Evolutionary conservation across 2,113 vertebrate genomes (phyloP).

Genomic region (Sapayoa aenigma): DNA sequence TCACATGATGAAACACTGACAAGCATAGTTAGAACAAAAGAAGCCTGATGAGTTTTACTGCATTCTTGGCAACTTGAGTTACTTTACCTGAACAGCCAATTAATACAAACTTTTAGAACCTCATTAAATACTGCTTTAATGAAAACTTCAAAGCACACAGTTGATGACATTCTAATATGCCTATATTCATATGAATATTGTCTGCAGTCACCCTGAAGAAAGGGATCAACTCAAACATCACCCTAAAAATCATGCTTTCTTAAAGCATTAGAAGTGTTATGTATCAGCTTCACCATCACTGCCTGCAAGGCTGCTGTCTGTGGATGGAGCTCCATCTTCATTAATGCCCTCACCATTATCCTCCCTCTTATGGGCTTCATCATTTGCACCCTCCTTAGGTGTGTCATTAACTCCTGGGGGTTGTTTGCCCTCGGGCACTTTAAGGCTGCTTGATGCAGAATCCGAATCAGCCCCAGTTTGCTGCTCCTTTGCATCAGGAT

Average conservation of each 20-base stretch:
- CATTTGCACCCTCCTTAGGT: background rate
- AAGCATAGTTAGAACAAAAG: slow-evolving; percentile 48
- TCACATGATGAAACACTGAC: slow-evolving; percentile 60
- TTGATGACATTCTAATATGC: slow-evolving; percentile 59
- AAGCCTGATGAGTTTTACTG: slow-evolving; percentile 52
- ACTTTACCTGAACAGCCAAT: slow-evolving; percentile 62
- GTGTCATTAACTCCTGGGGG: slow-evolving; percentile 30
- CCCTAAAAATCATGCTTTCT: slow-evolving; percentile 36
- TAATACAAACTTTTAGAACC: slow-evolving; percentile 47
- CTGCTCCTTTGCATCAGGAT: slow-evolving; percentile 44
- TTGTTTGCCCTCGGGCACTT: slow-evolving; percentile 36
- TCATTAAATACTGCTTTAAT: slow-evolving; percentile 60
- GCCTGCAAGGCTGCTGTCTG: slow-evolving; percentile 88
- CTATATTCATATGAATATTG: slow-evolving; percentile 41
- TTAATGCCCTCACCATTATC: slow-evolving; percentile 40
- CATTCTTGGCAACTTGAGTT: slow-evolving; percentile 49
- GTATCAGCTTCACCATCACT: slow-evolving; percentile 82
- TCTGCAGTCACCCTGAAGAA: slow-evolving; percentile 54
- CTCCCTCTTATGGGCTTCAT: slow-evolving; percentile 18
- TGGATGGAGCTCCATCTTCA: slow-evolving; percentile 77
- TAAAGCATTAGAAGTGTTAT: slow-evolving; percentile 33
- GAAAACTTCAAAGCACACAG: slow-evolving; percentile 56
- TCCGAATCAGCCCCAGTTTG: background rate
- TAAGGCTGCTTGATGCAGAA: slow-evolving; percentile 26
- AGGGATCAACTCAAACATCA: slow-evolving; percentile 42